Evolutionary conservation across 2,888 invertebrate species (phyloP), one percentile per base, ranked within the genome.

Genomic region (Rhingia campestris): DNA sequence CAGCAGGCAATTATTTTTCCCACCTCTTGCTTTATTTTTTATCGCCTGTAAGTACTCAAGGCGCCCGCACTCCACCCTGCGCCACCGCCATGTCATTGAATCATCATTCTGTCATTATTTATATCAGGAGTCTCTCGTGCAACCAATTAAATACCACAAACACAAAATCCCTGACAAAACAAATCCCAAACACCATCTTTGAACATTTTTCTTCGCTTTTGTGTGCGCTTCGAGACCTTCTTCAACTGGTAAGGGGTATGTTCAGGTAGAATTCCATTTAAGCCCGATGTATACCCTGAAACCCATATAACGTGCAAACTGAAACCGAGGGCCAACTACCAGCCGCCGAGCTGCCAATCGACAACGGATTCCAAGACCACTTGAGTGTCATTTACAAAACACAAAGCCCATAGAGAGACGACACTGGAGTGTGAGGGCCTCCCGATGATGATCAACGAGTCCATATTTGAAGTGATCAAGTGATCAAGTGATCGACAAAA

Each of bases 331-430:
- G 73, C 33, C 77, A 70, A 74, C 79, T 53, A 70, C 33, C 54
- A 43, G 33, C 33, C 41, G 43, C 67, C 41, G 39, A 58, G 45
- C 67, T 39, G 53, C 33, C 67, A 74, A 49, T 39, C 63, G 61
- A 76, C 1, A 22, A 22, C 43, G 51, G 74, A 84, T 80, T 75
- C 66, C 84, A 80, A 75, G 82, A 80, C 64, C 84, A 80, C 80
- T 84, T 66, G 75, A 84, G 84, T 84, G 84, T 84, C 84, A 80
- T 75, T 84, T 80, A 84, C 84, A 84, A 80, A 84, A 75, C 74
- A 66, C 66, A 84, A 74, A 41, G 47, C 47, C 80, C 74, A 80
- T 74, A 80, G 69, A 69, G 80, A 80, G 74, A 70, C 22, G 22
- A 22, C 53, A 53, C 49, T 6, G 43, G 41, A 70, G 63, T 54